A percentile compares a stretch with the other conserved stretches of the same genome.
Evolutionary conservation across 1,140 invertebrate genomes (phyloP).

Genomic region (Trissolcus basalis): DNA sequence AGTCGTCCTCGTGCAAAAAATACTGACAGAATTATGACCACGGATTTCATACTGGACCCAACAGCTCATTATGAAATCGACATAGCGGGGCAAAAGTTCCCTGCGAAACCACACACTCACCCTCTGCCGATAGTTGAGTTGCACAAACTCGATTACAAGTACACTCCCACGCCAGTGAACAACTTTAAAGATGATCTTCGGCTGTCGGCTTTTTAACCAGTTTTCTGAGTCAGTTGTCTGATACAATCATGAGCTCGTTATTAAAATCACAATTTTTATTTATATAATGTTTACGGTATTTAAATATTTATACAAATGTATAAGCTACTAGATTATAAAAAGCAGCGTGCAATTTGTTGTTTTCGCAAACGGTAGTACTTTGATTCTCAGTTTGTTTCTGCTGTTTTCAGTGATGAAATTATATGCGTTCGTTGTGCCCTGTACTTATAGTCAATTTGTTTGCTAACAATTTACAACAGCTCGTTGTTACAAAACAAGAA

Average conservation of each 20-base stretch:
- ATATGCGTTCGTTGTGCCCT: no score
- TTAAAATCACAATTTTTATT: constrained; percentile 24
- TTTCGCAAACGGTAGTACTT: constrained; percentile 1
- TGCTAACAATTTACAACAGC: constrained; percentile 24
- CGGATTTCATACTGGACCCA: constrained; percentile 80
- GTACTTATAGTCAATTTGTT: not conserved
- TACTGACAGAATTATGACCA: constrained; percentile 72
- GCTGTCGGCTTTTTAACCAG: no score
- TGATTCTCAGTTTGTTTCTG: not conserved
- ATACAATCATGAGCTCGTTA: no score
- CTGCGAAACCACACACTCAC: constrained; percentile 79
- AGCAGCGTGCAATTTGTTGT: constrained; percentile 5
- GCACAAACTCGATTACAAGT: constrained; percentile 64
- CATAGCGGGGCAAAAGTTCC: constrained; percentile 80
- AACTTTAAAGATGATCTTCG: constrained; percentile 58
- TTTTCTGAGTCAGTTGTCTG: not conserved
- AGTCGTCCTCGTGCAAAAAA: constrained; percentile 68
- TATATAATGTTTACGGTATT: constrained; percentile 22
- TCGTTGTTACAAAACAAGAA: constrained; percentile 11
- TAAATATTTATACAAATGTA: constrained; percentile 44
- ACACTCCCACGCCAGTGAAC: constrained; percentile 64
- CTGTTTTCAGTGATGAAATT: no score
- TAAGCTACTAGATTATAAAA: constrained; percentile 22
- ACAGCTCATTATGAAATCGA: constrained; percentile 81
- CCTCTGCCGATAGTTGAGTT: constrained; percentile 73